Evolutionary conservation across 2,888 invertebrate species (phyloP).

Genomic region (Drosophila cognata): DNA sequence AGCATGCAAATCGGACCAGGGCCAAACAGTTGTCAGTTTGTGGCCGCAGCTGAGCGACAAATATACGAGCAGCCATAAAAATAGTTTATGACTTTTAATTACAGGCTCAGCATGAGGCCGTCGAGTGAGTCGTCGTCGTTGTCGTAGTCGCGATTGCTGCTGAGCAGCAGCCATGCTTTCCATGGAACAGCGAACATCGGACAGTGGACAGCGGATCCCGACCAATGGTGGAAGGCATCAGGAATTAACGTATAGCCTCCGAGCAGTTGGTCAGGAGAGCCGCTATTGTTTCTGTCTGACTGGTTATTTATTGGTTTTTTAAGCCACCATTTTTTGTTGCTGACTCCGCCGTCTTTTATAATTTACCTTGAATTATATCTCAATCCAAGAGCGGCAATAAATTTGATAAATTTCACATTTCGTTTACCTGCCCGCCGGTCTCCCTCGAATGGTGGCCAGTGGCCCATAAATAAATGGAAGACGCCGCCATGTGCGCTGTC

Average conservation of each 20-base stretch:
- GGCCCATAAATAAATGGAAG: constrained; percentile 64
- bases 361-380: constrained; percentile 81
- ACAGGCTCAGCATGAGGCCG: constrained; percentile 70
- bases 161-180: constrained; percentile 31
- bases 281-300: constrained; percentile 58
- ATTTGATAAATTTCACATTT: constrained; percentile 78
- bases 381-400: constrained; percentile 73
- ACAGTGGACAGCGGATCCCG: constrained; percentile 8
- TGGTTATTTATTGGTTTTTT: constrained; percentile 69
- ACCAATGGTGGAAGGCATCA: constrained; percentile 45
- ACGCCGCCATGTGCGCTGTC: constrained; percentile 48
- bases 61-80: constrained; percentile 72
- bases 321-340: constrained; percentile 64
- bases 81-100: constrained; percentile 79
- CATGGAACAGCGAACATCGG: constrained; percentile 10
- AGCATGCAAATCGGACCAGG: constrained; percentile 71
- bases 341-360: constrained; percentile 56
- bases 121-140: constrained; percentile 45
- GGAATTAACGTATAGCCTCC: constrained; percentile 19
- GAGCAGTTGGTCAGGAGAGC: constrained; percentile 28
- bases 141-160: constrained; percentile 32
- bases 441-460: constrained; percentile 49
- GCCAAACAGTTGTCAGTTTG: constrained; percentile 71
- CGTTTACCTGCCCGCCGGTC: constrained; percentile 67
- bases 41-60: constrained; percentile 69